A percentile compares a stretch with the other conserved stretches of the same genome.
phyloP scores from a whole-genome alignment of 1,140 invertebrate species.

The Laupala kohalensis region DNA sequence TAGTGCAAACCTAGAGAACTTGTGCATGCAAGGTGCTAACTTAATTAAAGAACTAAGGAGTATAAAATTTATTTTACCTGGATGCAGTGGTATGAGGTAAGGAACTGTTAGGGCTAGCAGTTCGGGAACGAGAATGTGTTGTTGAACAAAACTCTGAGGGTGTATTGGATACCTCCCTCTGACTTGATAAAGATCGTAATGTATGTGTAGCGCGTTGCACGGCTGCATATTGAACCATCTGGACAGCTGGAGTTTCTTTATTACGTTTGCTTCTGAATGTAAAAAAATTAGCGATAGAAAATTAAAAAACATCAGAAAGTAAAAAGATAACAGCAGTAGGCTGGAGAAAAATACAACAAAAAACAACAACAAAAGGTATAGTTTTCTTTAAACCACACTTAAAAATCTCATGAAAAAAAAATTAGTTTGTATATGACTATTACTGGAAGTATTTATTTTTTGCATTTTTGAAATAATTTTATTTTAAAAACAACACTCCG shows the following conservation, averaged over 20 bases:
- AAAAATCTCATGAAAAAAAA: no score
- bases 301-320: not conserved
- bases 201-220: slow-evolving; percentile 23
- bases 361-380: no score
- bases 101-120: slow-evolving; percentile 18
- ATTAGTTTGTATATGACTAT: no score
- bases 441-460: no score
- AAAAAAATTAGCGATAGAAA: not conserved
- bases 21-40: not conserved
- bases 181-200: slow-evolving; percentile 21
- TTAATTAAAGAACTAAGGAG: not conserved
- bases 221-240: slow-evolving; percentile 25
- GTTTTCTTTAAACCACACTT: no score
- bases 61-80: slow-evolving; percentile 11
- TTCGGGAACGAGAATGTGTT: slow-evolving; percentile 17
- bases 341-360: not conserved
- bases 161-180: slow-evolving; percentile 12
- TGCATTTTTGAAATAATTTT: no score
- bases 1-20: not conserved
- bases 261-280: slow-evolving; percentile 17
- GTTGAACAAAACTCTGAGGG: slow-evolving; percentile 3
- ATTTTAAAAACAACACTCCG: no score
- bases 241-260: slow-evolving; percentile 18
- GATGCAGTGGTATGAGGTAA: slow-evolving; percentile 17
- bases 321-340: not conserved